phyloP scores from a whole-genome alignment of 2,888 invertebrate genomes.

The Athripsodes cinereus region DNA sequence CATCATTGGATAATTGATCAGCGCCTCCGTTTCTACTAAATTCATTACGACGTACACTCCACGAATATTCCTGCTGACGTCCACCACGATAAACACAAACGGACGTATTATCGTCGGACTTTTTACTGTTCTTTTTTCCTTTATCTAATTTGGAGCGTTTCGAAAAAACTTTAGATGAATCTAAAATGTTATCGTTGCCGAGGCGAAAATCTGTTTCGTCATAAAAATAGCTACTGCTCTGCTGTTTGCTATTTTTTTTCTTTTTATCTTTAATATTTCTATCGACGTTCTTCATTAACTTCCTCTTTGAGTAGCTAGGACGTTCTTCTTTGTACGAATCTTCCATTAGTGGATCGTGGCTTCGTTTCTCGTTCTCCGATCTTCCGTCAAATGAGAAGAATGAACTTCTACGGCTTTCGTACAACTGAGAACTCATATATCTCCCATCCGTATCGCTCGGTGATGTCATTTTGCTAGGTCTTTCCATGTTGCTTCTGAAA shows the following conservation, averaged over 20 bases:
- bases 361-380: slow-evolving; percentile 37
- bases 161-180: slow-evolving; percentile 37
- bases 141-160: slow-evolving; percentile 8
- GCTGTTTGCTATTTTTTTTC: slow-evolving; percentile 27
- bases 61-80: slow-evolving; percentile 21
- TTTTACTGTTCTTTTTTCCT: slow-evolving; percentile 15
- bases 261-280: slow-evolving; percentile 36
- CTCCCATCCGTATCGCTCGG: slow-evolving; percentile 31
- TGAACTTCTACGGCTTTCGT: slow-evolving; percentile 40
- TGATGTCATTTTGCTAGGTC: slow-evolving; percentile 20
- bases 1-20: slow-evolving; percentile 43
- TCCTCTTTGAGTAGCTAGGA: slow-evolving; percentile 45
- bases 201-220: slow-evolving; percentile 47
- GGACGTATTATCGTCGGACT: slow-evolving; percentile 17
- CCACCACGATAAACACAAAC: slow-evolving; percentile 23
- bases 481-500: slow-evolving; percentile 35
- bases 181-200: slow-evolving; percentile 47
- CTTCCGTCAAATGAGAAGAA: slow-evolving; percentile 42
- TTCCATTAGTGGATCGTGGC: slow-evolving; percentile 45
- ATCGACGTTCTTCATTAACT: slow-evolving; percentile 45
- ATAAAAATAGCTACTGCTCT: slow-evolving; percentile 45
- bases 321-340: slow-evolving; percentile 48
- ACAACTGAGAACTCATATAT: slow-evolving; percentile 35
- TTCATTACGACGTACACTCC: slow-evolving; percentile 12
- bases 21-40: slow-evolving; percentile 31